These are phyloP conservation scores for Verasper variegatus DNA, from an alignment of 2,113 vertebrate genomes.

Conservation along the genomic window DNA sequence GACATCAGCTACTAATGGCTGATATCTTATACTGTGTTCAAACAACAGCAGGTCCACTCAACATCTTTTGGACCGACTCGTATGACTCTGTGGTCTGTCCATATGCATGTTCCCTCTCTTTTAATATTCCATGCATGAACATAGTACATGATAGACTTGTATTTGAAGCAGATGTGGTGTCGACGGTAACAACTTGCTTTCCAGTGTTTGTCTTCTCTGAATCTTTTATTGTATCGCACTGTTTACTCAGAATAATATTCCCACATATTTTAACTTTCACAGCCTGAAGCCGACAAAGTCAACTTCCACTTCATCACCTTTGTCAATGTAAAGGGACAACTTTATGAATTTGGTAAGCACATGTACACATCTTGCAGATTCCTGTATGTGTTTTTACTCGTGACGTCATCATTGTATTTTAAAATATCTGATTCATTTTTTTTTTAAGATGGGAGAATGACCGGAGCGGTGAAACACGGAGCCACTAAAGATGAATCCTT, in stretches of 20 bases:
- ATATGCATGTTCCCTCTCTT: background rate
- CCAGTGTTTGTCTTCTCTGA: background rate
- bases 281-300: conserved; percentile 90
- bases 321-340: conserved; percentile 88
- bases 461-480: conserved; percentile 90
- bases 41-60: too few relatives aligned
- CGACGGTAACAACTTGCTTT: too few relatives aligned
- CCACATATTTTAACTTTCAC: conserved; percentile 22
- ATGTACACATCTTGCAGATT: background rate
- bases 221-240: background rate
- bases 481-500: conserved; percentile 85
- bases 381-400: background rate
- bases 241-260: background rate
- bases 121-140: too few relatives aligned
- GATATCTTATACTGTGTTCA: background rate
- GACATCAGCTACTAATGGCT: background rate
- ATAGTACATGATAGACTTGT: too few relatives aligned
- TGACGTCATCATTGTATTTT: background rate
- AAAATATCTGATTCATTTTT: conserved; percentile 20
- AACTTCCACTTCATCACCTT: conserved; percentile 98
- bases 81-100: background rate
- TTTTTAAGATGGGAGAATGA: conserved; percentile 90
- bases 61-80: too few relatives aligned
- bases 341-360: conserved; percentile 92
- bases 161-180: too few relatives aligned